Base-by-base conservation (phyloP, 1,140 invertebrate species). In the Drosophila sechellia region DNA sequence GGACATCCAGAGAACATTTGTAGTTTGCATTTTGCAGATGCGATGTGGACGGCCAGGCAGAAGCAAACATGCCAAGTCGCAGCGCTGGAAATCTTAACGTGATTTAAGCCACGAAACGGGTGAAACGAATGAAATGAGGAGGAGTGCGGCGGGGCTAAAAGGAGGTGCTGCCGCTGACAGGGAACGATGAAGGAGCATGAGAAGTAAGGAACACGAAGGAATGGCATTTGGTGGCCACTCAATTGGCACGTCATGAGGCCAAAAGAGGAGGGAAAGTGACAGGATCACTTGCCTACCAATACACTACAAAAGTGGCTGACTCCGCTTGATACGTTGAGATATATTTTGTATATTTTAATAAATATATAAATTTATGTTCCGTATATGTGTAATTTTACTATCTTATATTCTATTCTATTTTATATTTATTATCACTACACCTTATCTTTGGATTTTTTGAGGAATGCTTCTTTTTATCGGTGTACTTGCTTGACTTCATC, bases 11-110 rank as follows among this genome's bases (percentile, higher is more conserved):
- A 39, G 27, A 48, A 48, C 66, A 69, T 46, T 69, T 55, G 66
- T 68, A 48, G 34, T 70, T 70, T 70, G 66, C 66, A 70, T 70
- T 70, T 70, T 39, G 42, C n/a, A 55, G 31, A 40, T 68, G 48
- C 39, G 40, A 31, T 40, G 35, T n/a, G 42, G 42, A 5, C 11
- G 48, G 48, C 11, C 5, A 20, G 50, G 13, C 1, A 10, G 56
- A 27, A 34, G 70, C 71, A 66, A 71, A 84, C 76, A 83, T 79
- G 76, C 80, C 80, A 66, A 79, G 76, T 65, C 76, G 69, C 68
- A 50, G 68, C 54, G 40, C 69, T 71, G 80, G 52, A 84, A 84
- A 72, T 84, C 81, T 79, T 85, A 79, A 80, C 77, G 71, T 84
- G 80, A 85, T 84, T 84, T 85, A 85, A 84, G 61, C 76, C 65